These are phyloP conservation scores for Dysmachus trigonus DNA, from an alignment of 2,888 invertebrate genomes.

Conservation along the genomic window DNA sequence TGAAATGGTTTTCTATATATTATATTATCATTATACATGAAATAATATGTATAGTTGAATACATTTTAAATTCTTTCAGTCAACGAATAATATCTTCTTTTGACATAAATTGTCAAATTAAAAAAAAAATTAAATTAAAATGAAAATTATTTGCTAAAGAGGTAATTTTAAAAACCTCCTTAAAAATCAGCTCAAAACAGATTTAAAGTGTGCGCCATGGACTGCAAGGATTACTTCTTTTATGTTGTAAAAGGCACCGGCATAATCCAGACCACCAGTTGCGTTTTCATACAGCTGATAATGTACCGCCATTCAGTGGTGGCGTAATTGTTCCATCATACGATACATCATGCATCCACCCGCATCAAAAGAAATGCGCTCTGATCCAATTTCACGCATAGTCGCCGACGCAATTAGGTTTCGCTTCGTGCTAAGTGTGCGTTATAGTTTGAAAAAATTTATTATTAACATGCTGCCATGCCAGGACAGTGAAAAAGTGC, in stretches of 20 bases:
- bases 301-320: neutral
- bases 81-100: too few species aligned
- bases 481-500: neutral
- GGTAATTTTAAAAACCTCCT: too few species aligned
- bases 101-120: too few species aligned
- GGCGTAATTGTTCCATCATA: neutral
- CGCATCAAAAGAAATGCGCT: neutral
- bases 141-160: too few species aligned
- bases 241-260: neutral
- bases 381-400: constrained; percentile 25
- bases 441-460: neutral
- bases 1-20: too few species aligned
- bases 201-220: too few species aligned
- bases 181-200: too few species aligned
- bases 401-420: constrained; percentile 31
- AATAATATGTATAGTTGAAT: too few species aligned
- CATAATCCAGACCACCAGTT: neutral
- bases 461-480: neutral
- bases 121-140: too few species aligned
- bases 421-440: neutral
- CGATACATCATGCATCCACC: neutral
- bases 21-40: too few species aligned
- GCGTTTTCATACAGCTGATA: neutral
- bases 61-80: too few species aligned
- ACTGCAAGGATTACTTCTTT: too few species aligned